Evolutionary conservation across 2,888 invertebrate genomes (phyloP), one percentile per base, ranked within the genome.

Genomic region (Dryobotodes eremita): DNA sequence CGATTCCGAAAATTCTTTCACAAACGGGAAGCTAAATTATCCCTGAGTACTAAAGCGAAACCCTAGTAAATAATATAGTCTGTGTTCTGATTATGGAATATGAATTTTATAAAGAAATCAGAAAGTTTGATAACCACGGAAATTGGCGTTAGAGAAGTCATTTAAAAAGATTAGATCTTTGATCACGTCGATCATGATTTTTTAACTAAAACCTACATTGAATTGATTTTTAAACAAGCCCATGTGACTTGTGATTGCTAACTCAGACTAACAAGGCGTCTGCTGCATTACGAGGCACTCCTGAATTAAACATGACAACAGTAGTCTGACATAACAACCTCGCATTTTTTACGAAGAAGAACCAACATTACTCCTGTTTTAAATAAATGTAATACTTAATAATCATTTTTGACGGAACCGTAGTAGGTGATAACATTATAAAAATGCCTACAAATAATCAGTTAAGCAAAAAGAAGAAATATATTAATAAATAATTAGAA

Each of bases 281-380:
- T 64, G 57, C 81, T 75, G 76, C 64, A 76, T 64, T 64, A 50
- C 23, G 23, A 59, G 11, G 36, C 15, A 59, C 50, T 69, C 10
- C 6, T 82, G 69, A 76, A 80, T 80, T 75, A 81, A 59, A 65
- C 82, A 80, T 76, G 23, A 23, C n/a, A 64, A 50, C 69, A 53
- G n/a, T 75, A 42, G 20, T 26, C 48, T 50, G 42, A 65, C 57
- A 65, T 65, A 46, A 64, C 23, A 65, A 26, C 17, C 57, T 26
- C 36, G 57, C 53, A 53, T 70, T 70, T 65, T 53, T 23, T 36
- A 59, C 20, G 23, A 53, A 42, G 2, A 69, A 69, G n/a, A 74
- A 15, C 53, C 4, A 13, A 65, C 57, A 50, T 23, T 36, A 10
- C 5, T 46, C 23, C 46, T 31, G 15, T 26, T 61, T 71, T 5